A percentile compares a stretch with the other conserved stretches of the same genome.
These are phyloP conservation scores for Heterochromis multidens DNA, from an alignment of 2,113 vertebrate species.

Conservation along the genomic window DNA sequence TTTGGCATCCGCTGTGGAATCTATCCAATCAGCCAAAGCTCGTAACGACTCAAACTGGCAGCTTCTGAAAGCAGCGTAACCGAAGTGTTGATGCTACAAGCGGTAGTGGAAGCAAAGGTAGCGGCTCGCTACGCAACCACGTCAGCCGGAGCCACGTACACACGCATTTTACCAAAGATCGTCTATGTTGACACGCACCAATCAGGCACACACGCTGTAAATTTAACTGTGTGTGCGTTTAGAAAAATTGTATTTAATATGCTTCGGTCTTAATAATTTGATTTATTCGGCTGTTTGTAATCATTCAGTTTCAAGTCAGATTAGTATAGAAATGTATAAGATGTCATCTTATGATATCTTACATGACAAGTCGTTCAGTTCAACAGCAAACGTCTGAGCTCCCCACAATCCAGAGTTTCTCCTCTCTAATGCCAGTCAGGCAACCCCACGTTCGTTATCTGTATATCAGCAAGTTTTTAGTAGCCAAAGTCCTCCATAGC, in stretches of 20 bases:
- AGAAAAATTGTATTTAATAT: not conserved
- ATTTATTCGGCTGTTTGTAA: not conserved
- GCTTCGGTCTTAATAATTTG: not conserved
- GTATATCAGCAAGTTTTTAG: no score
- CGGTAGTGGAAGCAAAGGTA: not conserved
- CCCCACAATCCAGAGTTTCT: no score
- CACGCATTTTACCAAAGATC: conserved; percentile 27
- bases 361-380: no score
- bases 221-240: not conserved
- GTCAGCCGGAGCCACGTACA: conserved; percentile 28
- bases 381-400: no score
- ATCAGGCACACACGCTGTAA: not conserved
- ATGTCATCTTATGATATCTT: no score
- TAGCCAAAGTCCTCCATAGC: no score
- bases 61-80: not conserved
- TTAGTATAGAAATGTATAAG: not conserved
- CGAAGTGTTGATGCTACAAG: conserved; percentile 1
- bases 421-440: no score
- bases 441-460: no score
- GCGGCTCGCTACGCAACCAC: conserved; percentile 22
- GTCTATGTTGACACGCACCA: not conserved
- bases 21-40: not conserved
- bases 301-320: not conserved
- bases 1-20: conserved; percentile 13
- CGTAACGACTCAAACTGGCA: not conserved